Evolutionary conservation across 2,888 invertebrate genomes (phyloP).

Genomic region (Drosophila quinaria): DNA sequence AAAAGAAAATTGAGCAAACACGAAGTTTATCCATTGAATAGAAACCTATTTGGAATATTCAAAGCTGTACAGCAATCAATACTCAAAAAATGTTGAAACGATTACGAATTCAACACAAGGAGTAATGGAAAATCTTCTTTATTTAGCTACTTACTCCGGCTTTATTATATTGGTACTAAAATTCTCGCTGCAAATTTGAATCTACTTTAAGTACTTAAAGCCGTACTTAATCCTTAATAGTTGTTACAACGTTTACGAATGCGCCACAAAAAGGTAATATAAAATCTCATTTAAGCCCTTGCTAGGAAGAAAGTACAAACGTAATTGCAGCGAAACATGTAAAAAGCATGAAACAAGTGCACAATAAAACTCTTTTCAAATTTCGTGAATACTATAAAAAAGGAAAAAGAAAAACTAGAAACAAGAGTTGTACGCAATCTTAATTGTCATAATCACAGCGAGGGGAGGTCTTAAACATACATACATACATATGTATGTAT

Average conservation of each 20-base stretch:
- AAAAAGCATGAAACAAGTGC: constrained; percentile 26
- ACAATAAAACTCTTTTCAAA: constrained; percentile 40
- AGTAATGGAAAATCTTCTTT: background rate
- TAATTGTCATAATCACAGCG: constrained; percentile 73
- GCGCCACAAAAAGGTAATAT: background rate
- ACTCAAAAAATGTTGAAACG: background rate
- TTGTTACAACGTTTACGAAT: constrained; percentile 5
- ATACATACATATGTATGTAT: background rate
- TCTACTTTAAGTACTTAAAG: background rate
- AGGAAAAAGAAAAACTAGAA: constrained; percentile 29
- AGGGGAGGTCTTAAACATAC: constrained; percentile 25
- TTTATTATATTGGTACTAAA: background rate
- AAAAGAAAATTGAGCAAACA: background rate
- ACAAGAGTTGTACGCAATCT: constrained; percentile 56
- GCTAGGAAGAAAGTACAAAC: constrained; percentile 7
- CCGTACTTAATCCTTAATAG: background rate
- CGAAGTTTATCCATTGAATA: background rate
- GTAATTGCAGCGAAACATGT: constrained; percentile 31
- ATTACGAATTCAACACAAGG: background rate
- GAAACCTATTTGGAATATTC: background rate
- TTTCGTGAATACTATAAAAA: constrained; percentile 11
- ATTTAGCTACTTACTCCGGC: too few relatives aligned
- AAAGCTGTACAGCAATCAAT: background rate
- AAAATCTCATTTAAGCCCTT: background rate
- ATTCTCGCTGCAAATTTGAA: background rate